A percentile compares a stretch with the other conserved stretches of the same genome.
phyloP scores from a whole-genome alignment of 2,888 invertebrate species.

The Fabriciana adippe region DNA sequence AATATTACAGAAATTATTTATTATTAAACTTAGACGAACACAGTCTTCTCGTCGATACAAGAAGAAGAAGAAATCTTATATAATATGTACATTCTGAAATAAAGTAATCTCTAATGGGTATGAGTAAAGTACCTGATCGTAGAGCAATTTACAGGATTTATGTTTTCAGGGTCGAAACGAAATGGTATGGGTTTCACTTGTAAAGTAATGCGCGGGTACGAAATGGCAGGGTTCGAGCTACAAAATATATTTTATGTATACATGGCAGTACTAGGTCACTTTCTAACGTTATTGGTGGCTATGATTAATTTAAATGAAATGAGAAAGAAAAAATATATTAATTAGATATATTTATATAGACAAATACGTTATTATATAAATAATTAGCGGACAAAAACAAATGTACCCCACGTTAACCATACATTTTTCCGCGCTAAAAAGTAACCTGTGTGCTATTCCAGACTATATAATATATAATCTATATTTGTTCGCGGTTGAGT shows the following conservation, averaged over 20 bases:
- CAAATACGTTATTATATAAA: no score
- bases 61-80: background rate
- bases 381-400: no score
- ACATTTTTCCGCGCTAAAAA: no score
- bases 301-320: no score
- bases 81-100: conserved; percentile 23
- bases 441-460: no score
- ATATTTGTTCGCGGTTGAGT: no score
- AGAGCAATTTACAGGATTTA: conserved; percentile 26
- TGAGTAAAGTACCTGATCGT: conserved; percentile 23
- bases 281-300: background rate
- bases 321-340: no score
- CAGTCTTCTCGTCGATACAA: background rate
- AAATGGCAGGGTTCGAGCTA: conserved; percentile 3
- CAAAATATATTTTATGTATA: conserved; percentile 18
- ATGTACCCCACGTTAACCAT: no score
- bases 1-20: background rate
- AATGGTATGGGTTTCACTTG: conserved; percentile 17
- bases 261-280: background rate
- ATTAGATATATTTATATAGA: no score
- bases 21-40: background rate
- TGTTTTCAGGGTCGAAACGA: conserved; percentile 16
- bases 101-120: conserved; percentile 18
- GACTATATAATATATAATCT: no score
- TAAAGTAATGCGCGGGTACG: conserved; percentile 13